Base-by-base conservation (phyloP, 2,797 vertebrate species). In the Dryobates pubescens region DNA sequence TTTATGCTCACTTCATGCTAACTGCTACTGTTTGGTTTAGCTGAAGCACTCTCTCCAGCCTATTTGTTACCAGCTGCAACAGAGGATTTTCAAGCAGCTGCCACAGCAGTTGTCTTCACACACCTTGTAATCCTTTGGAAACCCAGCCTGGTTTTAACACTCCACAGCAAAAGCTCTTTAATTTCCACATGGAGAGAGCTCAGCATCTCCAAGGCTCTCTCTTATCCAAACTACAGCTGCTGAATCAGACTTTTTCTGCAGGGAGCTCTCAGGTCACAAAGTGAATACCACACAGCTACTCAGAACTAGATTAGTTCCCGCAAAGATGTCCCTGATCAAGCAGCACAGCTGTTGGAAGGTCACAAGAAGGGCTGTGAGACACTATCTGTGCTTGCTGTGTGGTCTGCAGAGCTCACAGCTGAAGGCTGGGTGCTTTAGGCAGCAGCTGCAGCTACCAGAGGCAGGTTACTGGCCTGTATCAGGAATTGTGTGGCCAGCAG, bases 391-490 rank as follows among this genome's bases (percentile, higher is more conserved):
- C 56, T 27, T 67, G 80, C 61, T 13, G n/a, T 30, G 17, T 36
- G 45, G 49, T 68, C 82, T 64, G 74, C 45, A 27, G 9, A 53
- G 64, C 17, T 17, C 67, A 32, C 43, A 36, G 2, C 23, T 63
- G 15, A 36, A 4, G 58, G 38, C 81, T 63, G 36, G 4, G 56
- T 14, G 34, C 59, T 70, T 47, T 79, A 29, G 13, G 63, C 32
- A 82, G 27, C 20, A 13, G 43, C 0, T 56, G 63, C 54, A 75
- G 82, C 82, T 86, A 63, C 23, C 67, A 76, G 36, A 90, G 88
- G 34, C 51, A 45, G 5, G 56, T 62, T 82, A 98, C 99, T 43
- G 41, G 41, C 41, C 41, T 43, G 16, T 43, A 43, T 15, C 41
- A 43, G 41, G 15, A 43, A 16, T 16, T 16, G 41, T 43, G 41